Evolutionary conservation across 2,888 invertebrate species (phyloP).

Genomic region (Zelleria hepariella): DNA sequence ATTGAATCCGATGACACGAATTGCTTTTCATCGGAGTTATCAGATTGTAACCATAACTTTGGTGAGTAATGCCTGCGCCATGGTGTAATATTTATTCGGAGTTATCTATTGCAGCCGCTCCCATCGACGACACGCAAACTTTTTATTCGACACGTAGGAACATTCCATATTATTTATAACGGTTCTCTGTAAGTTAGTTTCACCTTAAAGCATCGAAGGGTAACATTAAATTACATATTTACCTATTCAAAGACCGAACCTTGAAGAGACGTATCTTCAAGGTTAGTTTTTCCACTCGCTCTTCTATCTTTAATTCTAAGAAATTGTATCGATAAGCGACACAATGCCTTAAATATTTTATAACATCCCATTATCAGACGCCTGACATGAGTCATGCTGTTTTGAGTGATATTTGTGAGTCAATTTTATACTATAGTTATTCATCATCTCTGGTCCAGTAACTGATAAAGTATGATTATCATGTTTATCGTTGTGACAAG

Average conservation of each 20-base stretch:
- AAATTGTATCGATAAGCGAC: too few relatives aligned
- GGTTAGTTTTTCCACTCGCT: not conserved
- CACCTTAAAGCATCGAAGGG: not conserved
- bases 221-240: not conserved
- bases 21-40: not conserved
- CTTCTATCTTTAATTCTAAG: too few relatives aligned
- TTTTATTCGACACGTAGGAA: not conserved
- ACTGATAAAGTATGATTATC: constrained; percentile 1
- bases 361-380: not conserved
- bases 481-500: not conserved
- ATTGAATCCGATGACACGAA: not conserved
- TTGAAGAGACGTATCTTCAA: not conserved
- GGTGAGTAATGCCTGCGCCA: not conserved
- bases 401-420: not conserved
- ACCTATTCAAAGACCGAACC: not conserved
- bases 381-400: not conserved
- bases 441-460: not conserved
- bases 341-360: too few relatives aligned
- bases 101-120: not conserved
- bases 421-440: not conserved
- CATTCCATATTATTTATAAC: too few relatives aligned
- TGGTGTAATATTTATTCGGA: not conserved
- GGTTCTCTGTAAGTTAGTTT: too few relatives aligned
- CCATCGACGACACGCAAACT: not conserved
- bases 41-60: not conserved